Evolutionary conservation across 2,797 vertebrate species (phyloP).

Genomic region (Pipistrellus pipistrellus): DNA sequence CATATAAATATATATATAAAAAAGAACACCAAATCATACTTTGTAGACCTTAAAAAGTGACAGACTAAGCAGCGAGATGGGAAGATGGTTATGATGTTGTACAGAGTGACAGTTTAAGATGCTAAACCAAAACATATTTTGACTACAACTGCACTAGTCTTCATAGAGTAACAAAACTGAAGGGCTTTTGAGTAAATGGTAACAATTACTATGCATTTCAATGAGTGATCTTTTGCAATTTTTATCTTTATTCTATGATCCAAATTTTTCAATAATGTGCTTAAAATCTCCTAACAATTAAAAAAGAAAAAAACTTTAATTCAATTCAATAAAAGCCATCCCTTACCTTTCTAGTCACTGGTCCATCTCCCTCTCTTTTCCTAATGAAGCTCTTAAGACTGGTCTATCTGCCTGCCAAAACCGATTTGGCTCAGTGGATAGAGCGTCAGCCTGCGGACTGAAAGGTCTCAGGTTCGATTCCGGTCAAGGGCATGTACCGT

Average conservation of each 20-base stretch:
- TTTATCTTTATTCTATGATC: constrained; percentile 17
- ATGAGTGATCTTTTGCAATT: neutral
- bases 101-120: neutral
- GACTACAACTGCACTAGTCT: neutral
- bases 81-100: neutral
- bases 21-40: neutral
- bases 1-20: too few relatives aligned
- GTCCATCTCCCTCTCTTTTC: neutral
- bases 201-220: neutral
- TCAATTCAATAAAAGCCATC: neutral
- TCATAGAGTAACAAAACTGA: neutral
- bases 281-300: constrained; percentile 35
- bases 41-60: neutral
- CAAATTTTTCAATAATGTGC: neutral
- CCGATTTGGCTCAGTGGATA: too few relatives aligned
- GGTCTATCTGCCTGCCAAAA: too few relatives aligned
- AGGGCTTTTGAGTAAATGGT: neutral
- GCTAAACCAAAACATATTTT: neutral
- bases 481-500: too few relatives aligned
- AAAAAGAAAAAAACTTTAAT: neutral
- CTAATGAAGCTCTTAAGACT: neutral
- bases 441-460: too few relatives aligned
- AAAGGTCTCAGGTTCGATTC: too few relatives aligned
- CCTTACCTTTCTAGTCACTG: neutral
- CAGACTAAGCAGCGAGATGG: neutral